Conservation (phyloP, 2,113 vertebrate genomes). For the Spermophilus dauricus region DNA sequence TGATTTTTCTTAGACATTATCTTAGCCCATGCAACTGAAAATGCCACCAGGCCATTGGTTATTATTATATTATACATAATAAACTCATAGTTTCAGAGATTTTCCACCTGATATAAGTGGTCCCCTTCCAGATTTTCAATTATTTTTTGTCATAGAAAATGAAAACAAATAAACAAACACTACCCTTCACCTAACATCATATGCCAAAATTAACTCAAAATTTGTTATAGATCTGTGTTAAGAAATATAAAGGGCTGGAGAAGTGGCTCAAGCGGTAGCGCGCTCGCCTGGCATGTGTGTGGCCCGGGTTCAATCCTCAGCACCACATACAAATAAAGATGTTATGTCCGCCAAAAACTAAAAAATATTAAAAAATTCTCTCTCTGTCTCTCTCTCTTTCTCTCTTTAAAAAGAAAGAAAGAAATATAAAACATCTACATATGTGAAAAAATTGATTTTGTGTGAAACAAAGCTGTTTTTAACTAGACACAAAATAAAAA, state of each 20-base stretch:
- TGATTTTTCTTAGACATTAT: not conserved
- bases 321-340: no score
- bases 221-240: not conserved
- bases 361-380: no score
- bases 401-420: no score
- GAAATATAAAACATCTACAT: not conserved
- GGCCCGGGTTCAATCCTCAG: no score
- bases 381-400: no score
- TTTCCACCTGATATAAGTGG: not conserved
- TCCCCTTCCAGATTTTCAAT: not conserved
- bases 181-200: not conserved
- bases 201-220: not conserved
- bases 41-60: not conserved
- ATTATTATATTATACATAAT: not conserved
- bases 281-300: no score
- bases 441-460: not conserved
- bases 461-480: not conserved
- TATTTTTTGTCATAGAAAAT: not conserved
- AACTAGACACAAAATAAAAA: not conserved
- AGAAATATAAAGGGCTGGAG: not conserved
- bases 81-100: not conserved
- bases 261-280: no score
- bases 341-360: no score
- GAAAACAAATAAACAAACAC: not conserved
- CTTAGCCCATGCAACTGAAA: not conserved